Base-by-base conservation (phyloP, 2,888 invertebrate genomes). In the Fabriciana adippe region DNA sequence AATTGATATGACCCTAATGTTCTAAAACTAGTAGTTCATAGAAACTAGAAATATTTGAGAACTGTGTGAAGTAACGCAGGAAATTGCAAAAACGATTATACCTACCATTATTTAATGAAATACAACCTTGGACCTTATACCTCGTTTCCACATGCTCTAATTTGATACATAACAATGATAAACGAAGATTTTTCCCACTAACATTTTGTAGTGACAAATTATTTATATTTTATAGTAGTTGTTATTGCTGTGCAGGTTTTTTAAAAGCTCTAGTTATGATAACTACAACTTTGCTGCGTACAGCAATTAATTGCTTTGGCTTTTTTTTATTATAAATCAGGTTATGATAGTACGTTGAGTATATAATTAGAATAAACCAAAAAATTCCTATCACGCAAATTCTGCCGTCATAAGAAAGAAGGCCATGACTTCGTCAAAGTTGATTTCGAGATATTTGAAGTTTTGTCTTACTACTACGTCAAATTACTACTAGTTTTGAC, bases 61-160 rank as follows among this genome's bases (percentile, higher is more conserved):
- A 80, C 78, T 67, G 78, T 76, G 79, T 88, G 87, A 87, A 79
- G 78, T 87, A 87, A 85, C 80, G 74, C 76, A 84, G 88, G 87
- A 88, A 81, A 79, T 75, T 67, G 74, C 77, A 59, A 62, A 51
- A 15, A 31, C 56, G 55, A 41, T 56, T 18, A 64, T 61, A 67
- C 18, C 15, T 61, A 67, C 18, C 15, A 56, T 59, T 41, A 59
- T 55, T 67, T 56, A 57, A 63, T 47, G 35, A 55, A 48, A 60
- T 66, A 66, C 48, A 55, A 21, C 21, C 59, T 59, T 60, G 48
- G 48, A 66, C 50, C 55, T 55, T 41, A 15, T 35, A 35, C 35
- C 18, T 14, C 18, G 45, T 54, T 57, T 6, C 31, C 26, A 51
- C 16, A 35, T 18, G 16, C 35, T 41, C 50, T 35, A 48, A 56